phyloP scores from a whole-genome alignment of 1,140 invertebrate species.

The Caenorhabditis brenneri region DNA sequence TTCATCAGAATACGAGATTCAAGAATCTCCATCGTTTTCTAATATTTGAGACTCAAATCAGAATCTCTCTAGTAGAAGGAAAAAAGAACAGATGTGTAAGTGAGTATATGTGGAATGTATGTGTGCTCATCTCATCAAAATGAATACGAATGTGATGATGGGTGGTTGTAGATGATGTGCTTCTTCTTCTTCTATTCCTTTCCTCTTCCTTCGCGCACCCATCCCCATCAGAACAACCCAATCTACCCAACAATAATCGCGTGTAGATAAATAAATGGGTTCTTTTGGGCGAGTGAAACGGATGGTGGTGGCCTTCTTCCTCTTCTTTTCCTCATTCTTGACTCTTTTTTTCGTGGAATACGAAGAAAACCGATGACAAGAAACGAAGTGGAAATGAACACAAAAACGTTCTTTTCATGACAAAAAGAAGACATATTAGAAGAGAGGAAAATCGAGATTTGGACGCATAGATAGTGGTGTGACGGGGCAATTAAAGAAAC shows the following conservation, averaged over 20 bases:
- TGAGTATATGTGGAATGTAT: constrained; percentile 8
- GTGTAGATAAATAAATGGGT: constrained; percentile 26
- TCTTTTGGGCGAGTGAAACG: neutral
- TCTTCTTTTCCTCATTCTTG: neutral
- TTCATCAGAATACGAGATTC: no score
- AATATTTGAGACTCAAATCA: no score
- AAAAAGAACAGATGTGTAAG: neutral
- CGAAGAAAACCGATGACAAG: neutral
- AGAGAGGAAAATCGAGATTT: neutral
- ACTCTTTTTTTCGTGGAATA: neutral
- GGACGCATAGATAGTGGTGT: neutral
- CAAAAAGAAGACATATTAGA: neutral
- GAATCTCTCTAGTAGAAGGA: no score
- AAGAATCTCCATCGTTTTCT: no score
- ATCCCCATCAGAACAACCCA: neutral
- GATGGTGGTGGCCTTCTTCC: neutral
- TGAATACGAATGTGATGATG: constrained; percentile 35
- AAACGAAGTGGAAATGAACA: neutral
- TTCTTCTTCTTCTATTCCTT: neutral
- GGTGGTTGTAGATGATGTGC: neutral
- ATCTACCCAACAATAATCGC: neutral
- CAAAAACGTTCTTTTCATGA: neutral
- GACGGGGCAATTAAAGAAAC: neutral
- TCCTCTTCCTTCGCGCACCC: neutral
- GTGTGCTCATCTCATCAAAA: constrained; percentile 15